Base-by-base conservation (phyloP, 2,888 invertebrate genomes). In the Noctuana brunneofusca region DNA sequence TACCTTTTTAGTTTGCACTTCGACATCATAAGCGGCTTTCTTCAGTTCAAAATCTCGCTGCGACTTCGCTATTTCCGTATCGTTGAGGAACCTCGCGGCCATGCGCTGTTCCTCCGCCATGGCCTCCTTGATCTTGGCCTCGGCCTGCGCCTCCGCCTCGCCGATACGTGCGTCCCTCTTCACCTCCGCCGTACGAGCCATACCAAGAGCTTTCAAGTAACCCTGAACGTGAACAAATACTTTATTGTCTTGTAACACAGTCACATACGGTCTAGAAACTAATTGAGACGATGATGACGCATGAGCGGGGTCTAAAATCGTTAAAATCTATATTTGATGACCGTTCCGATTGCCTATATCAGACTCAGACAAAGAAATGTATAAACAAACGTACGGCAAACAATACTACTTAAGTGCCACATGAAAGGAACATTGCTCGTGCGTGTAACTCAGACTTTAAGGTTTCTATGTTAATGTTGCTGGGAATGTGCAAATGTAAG, bases 51-150 rank as follows among this genome's bases (percentile, higher is more conserved):
- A 99, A 86, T 99, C 98, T 67, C 99, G 93, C 81, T 98, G 97
- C 0, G 99, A 97, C 85, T 99, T 98, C 0, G 99, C 98, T 65
- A 99, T 98, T 86, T 99, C 98, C 0, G 98, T 98, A 81, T 99
- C 98, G 88, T 99, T 99, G 16, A 97, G 89, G 83, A 97, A 97
- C 66, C 97, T 94, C 0, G 98, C 94, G 0, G 98, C 98, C 98
- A 98, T 97, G 54, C 98, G 93, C 82, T 98, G 97, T 84, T 99
- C 98, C 82, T 99, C 98, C 0, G 99, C 99, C 79, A 98, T 96
- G 0, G 98, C 98, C 87, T 98, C 98, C 79, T 97, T 97, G 73
- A 98, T 97, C 75, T 95, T 95, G 0, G 98, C 97, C 79, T 99
- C 98, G 59, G 96, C 95, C 58, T 96, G 95, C 0, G 99, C 99